Evolutionary conservation across 1,140 invertebrate species (phyloP).

Genomic region (Oryzaephilus surinamensis): DNA sequence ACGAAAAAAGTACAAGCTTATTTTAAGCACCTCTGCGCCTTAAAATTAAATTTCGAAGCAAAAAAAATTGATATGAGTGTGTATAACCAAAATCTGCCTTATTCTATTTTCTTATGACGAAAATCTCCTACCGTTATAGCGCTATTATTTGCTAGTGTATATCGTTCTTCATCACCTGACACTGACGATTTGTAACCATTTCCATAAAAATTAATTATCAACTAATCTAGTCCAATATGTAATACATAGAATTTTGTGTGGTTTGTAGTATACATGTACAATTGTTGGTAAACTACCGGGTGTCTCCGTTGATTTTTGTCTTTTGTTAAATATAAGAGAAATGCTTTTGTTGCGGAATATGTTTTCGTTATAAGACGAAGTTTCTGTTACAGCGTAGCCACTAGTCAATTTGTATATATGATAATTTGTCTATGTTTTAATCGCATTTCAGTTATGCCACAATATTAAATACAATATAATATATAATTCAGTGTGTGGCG

Average conservation of each 20-base stretch:
- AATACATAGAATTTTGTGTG: conserved; percentile 41
- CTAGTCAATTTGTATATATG: conserved; percentile 24
- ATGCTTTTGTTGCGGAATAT: conserved; percentile 23
- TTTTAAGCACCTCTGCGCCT: conserved; percentile 62
- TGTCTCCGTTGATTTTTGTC: conserved; percentile 31
- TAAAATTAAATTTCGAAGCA: conserved; percentile 45
- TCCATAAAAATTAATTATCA: conserved; percentile 37
- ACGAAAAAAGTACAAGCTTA: conserved; percentile 62
- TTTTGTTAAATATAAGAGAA: conserved; percentile 12
- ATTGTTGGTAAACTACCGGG: conserved; percentile 39
- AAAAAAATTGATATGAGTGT: conserved; percentile 42
- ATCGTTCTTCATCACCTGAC: conserved; percentile 37
- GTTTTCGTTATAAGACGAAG: conserved; percentile 28
- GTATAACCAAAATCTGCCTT: conserved; percentile 58
- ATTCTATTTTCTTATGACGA: conserved; percentile 52
- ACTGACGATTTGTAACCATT: conserved; percentile 37
- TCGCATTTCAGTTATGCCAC: too few relatives aligned
- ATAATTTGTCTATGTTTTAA: conserved; percentile 7
- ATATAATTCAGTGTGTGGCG: too few relatives aligned
- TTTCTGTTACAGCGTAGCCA: conserved; percentile 26
- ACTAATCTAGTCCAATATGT: conserved; percentile 40
- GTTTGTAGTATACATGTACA: conserved; percentile 44
- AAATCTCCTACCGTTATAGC: conserved; percentile 40
- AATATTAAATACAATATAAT: too few relatives aligned
- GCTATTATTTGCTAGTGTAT: conserved; percentile 37